A percentile compares a stretch with the other conserved stretches of the same genome.
phyloP scores from a whole-genome alignment of 2,797 vertebrate genomes.

The Champsocephalus gunnari region DNA sequence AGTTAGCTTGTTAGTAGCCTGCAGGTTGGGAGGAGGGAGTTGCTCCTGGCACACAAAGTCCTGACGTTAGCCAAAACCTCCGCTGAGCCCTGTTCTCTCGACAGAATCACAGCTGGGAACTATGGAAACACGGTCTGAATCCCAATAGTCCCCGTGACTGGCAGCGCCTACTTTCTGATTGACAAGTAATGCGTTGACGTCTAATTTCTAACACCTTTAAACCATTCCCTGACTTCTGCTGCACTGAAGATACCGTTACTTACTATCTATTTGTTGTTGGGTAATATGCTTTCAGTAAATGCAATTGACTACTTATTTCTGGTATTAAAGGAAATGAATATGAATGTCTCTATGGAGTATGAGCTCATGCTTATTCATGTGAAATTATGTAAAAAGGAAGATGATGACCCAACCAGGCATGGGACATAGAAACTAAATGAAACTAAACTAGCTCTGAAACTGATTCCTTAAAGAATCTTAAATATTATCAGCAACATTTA shows the following conservation, averaged over 20 bases:
- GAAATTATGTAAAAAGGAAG: background rate
- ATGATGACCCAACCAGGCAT: background rate
- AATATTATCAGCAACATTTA: too few species aligned
- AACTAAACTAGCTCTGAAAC: background rate
- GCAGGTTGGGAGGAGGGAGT: slow-evolving; percentile 74
- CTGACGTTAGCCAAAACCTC: slow-evolving; percentile 69
- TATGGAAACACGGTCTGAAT: slow-evolving; percentile 52
- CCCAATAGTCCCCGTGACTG: slow-evolving; percentile 42
- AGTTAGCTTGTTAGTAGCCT: slow-evolving; percentile 68
- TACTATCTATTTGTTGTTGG: background rate
- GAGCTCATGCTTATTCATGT: background rate
- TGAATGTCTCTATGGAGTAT: background rate
- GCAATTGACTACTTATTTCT: background rate
- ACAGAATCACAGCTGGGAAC: slow-evolving; percentile 63
- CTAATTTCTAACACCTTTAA: background rate
- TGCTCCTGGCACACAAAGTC: slow-evolving; percentile 66
- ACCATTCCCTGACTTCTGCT: background rate
- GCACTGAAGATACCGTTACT: background rate
- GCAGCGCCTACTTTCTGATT: slow-evolving; percentile 42
- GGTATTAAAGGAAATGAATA: background rate
- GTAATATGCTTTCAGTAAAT: background rate
- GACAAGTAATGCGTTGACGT: slow-evolving; percentile 24
- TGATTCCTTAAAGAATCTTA: too few species aligned
- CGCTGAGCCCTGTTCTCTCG: slow-evolving; percentile 53
- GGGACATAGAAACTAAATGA: background rate